Evolutionary conservation across 2,888 invertebrate species (phyloP).

Genomic region (Aelia acuminata): DNA sequence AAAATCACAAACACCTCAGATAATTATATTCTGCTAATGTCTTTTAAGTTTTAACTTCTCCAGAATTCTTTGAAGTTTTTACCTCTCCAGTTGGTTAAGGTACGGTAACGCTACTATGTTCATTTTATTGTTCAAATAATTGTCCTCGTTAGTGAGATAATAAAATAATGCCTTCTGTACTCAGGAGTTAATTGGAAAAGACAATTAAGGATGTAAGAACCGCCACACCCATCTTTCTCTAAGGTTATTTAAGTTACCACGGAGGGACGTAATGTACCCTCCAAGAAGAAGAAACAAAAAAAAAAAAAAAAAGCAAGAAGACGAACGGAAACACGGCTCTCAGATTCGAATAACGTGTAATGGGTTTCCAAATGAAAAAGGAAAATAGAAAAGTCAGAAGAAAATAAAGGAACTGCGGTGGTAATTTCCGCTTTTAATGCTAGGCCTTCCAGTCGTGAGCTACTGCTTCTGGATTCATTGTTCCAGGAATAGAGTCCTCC

Average conservation of each 20-base stretch:
- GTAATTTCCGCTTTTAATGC: conserved; percentile 46
- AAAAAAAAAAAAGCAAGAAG: too few species aligned
- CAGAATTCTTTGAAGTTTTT: too few species aligned
- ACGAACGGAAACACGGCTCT: background rate
- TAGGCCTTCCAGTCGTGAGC: background rate
- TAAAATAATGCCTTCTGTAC: background rate
- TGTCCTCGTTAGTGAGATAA: background rate
- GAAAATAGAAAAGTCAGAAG: conserved; percentile 33
- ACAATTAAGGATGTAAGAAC: background rate
- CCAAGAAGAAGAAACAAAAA: too few species aligned
- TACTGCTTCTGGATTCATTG: background rate
- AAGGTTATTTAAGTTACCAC: background rate
- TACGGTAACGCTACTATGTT: too few species aligned
- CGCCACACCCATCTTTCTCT: background rate
- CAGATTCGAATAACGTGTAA: conserved; percentile 1
- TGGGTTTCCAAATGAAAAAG: conserved; percentile 37
- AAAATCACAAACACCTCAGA: too few species aligned
- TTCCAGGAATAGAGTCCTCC: conserved; percentile 8
- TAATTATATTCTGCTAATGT: too few species aligned
- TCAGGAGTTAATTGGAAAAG: background rate
- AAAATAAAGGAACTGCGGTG: background rate
- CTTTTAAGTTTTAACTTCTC: too few species aligned
- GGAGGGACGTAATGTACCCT: too few species aligned
- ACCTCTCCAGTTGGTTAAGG: too few species aligned
- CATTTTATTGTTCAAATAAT: background rate